These are phyloP conservation scores for Elaphurus davidianus DNA, from an alignment of 2,113 vertebrate species.

Conservation along the genomic window DNA sequence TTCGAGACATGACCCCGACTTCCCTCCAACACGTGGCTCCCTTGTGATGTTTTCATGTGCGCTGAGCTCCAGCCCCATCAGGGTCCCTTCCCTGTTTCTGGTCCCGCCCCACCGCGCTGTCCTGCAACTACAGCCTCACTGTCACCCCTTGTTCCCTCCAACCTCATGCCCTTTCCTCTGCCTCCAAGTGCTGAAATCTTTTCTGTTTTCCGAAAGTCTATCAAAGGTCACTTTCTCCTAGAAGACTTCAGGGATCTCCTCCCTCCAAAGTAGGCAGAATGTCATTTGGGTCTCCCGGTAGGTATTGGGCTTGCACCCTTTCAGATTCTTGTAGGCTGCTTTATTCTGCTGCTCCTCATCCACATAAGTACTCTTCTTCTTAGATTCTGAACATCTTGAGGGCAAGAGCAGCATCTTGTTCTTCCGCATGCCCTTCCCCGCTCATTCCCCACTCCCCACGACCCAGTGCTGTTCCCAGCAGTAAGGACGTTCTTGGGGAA, in stretches of 20 bases:
- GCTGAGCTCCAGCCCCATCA: not conserved
- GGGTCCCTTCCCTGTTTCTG: not conserved
- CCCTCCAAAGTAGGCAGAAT: not conserved
- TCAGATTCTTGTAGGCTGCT: not conserved
- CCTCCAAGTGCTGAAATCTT: not conserved
- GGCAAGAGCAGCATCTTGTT: not conserved
- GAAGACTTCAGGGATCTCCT: not conserved
- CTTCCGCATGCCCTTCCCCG: no score
- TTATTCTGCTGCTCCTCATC: not conserved
- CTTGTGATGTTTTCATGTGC: accelerated
- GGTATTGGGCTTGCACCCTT: not conserved
- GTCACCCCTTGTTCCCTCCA: not conserved
- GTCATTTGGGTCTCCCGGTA: not conserved
- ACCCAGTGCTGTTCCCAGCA: not conserved
- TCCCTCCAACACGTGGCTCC: not conserved
- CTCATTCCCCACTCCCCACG: accelerated
- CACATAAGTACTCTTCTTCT: not conserved
- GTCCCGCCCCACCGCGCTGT: accelerated
- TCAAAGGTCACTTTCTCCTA: not conserved
- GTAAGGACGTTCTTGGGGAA: not conserved
- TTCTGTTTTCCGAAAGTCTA: not conserved
- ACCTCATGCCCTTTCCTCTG: not conserved
- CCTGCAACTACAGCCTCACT: not conserved
- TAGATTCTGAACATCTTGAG: not conserved
- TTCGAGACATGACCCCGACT: no score